Percentiles rank a stretch among this genome's conserved stretches.
Evolutionary conservation across 2,113 vertebrate genomes (phyloP).

Genomic region (Triplophysa tibetana): DNA sequence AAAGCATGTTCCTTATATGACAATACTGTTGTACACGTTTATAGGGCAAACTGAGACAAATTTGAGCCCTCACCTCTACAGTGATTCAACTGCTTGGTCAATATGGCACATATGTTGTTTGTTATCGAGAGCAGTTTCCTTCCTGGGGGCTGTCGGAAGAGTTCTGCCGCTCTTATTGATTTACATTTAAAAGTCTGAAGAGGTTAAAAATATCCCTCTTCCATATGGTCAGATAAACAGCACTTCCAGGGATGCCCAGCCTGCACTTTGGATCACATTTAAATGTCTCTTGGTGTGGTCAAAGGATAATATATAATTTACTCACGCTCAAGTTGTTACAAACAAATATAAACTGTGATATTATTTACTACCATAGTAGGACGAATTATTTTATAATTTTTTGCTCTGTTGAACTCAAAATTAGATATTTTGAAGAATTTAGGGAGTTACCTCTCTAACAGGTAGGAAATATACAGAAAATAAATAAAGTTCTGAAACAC

Average conservation of each 20-base stretch:
- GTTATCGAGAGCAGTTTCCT: constrained; percentile 18
- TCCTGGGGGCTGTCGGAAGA: constrained; percentile 34
- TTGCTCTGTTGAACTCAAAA: too few relatives aligned
- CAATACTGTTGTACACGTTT: not conserved
- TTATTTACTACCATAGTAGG: too few relatives aligned
- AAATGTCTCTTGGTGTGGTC: not conserved
- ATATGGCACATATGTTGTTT: constrained; percentile 11
- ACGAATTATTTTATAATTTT: too few relatives aligned
- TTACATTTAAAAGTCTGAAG: constrained; percentile 12
- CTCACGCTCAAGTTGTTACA: too few relatives aligned
- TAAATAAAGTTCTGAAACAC: too few relatives aligned
- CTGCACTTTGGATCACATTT: not conserved
- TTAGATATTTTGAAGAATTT: too few relatives aligned
- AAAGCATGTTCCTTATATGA: constrained; percentile 28
- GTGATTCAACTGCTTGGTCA: constrained; percentile 19
- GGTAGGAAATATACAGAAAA: too few relatives aligned
- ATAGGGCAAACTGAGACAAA: constrained; percentile 3
- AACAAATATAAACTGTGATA: too few relatives aligned
- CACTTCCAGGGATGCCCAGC: constrained; percentile 3
- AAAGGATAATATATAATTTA: not conserved
- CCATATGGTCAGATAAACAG: constrained; percentile 13
- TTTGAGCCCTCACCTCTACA: constrained; percentile 2
- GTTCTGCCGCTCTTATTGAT: constrained; percentile 4
- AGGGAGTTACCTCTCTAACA: too few relatives aligned
- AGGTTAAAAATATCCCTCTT: constrained; percentile 1